Evolutionary conservation across 2,113 vertebrate species (phyloP), one percentile per base, ranked within the genome.

Genomic region (Eulemur macaco): DNA sequence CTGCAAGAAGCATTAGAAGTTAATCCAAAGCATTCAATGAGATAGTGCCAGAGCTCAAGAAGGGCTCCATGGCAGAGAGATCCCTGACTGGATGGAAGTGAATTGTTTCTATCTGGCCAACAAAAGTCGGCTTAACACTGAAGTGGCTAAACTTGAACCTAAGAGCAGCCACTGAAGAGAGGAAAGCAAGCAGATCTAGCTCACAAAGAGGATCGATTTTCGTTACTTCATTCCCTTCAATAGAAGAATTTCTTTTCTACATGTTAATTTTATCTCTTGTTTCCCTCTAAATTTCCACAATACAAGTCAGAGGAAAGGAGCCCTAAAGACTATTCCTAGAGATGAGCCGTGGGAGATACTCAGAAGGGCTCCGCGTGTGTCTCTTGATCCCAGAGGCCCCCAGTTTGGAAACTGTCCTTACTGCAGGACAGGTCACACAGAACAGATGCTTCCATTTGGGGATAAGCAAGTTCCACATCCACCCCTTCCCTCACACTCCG

Each of bases 1-100:
- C 93, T 97, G 97, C 91, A 97, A 97, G 98, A 98, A 98, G 98
- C 3, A 97, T 97, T 66, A 98, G 97, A 96, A 95, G 98, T 95
- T 45, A 97, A 94, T 82, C 86, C n/a, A 95, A 68, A 87, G 93
- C 80, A 42, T 89, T 94, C 80, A 9, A 21, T 23, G 96, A 84
- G 83, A 82, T 9, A 12, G 71, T 37, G 89, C 96, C 86, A n/a
- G 93, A 80, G 89, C 80, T 71, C 71, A 20, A 18, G 74, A 83
- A 89, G 74, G 50, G 78, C 90, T 94, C 92, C 2, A 8, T 0
- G 47, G 76, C 73, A 68, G n/a, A 60, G 64, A 92, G 97, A 94
- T 54, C 95, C 50, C 93, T 86, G 86, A 77, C 82, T 66, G 73
- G 95, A 95, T 93, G 84, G 25, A 95, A 86, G 77, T 1, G 66